Base-by-base conservation (phyloP, 1,140 invertebrate genomes). In the Dinoponera quadriceps region DNA sequence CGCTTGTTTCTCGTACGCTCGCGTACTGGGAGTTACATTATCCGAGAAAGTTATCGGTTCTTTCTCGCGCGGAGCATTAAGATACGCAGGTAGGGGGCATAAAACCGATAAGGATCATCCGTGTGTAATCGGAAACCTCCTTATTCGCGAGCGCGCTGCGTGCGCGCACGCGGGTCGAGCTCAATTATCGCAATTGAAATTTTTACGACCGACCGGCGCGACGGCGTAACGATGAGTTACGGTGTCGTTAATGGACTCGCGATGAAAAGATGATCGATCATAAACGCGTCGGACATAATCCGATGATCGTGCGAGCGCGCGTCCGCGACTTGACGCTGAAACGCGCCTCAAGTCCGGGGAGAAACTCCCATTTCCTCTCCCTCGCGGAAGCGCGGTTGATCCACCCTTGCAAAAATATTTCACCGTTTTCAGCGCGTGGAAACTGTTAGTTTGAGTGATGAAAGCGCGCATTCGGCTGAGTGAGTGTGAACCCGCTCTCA, bases 21-120 rank as follows among this genome's bases (percentile, higher is more conserved):
- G 54, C 33, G 14, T 7, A 51, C n/a, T 71, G 33, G 33, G 48
- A 80, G 48, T 71, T 69, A 57, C 51, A 13, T 78, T 78, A 80
- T 9, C 63, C 65, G n/a, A 48, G 75, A 80, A 80, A 80, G 75
- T 69, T 80, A 80, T 80, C 44, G 33, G 65, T 48, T 71, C 49
- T 57, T 68, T 38, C 29, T 57, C 54, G 54, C 74, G 63, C 22
- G n/a, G 2, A 71, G 59, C 20, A 38, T 69, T 71, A 71, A 66
- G 62, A 59, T 33, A 57, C 63, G 33, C 22, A 29, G 33, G 33
- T 29, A 57, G n/a, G 54, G 18, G 2, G 65, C 3, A 16, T 27
- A 44, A 55, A 55, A 71, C 22, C 75, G 75, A 80, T 71, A 80
- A 80, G 51, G 75, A 80, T 80, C 75, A 16, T n/a, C 16, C 57